Conservation (phyloP, 2,113 vertebrate genomes). For the Macaca fascicularis region DNA sequence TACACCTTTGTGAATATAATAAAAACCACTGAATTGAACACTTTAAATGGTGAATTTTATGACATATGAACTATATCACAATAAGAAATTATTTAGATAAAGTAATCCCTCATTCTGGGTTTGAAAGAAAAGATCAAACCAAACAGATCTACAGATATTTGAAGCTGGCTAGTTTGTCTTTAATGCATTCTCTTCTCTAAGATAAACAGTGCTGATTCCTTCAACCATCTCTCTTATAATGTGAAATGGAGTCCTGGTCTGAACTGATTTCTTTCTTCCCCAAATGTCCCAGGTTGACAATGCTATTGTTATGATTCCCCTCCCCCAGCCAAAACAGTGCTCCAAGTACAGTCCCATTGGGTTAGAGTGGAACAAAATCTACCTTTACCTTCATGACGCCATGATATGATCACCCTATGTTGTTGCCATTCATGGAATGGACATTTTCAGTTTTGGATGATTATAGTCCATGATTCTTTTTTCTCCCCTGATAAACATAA, state of each 20-base stretch:
- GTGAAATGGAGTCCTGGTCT: background rate
- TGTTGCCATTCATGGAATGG: background rate
- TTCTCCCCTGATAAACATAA: background rate
- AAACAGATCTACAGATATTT: background rate
- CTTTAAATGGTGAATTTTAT: slow-evolving; percentile 10
- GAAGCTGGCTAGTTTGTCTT: background rate
- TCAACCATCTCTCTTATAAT: background rate
- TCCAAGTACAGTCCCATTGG: background rate
- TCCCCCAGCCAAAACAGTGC: background rate
- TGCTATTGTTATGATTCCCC: background rate
- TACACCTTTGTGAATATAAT: background rate
- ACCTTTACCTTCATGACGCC: background rate
- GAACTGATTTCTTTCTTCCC: background rate
- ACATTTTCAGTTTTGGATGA: slow-evolving; percentile 27
- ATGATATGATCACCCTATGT: background rate
- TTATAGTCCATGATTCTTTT: background rate
- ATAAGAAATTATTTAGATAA: slow-evolving; percentile 26
- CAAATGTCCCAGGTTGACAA: background rate
- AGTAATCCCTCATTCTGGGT: background rate
- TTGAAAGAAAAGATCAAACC: background rate
- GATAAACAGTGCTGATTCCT: background rate
- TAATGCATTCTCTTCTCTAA: background rate
- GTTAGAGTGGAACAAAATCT: background rate
- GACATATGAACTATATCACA: background rate
- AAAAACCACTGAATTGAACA: background rate